Conservation (phyloP, 2,113 vertebrate genomes). For the Neolamprologus ventralis region DNA sequence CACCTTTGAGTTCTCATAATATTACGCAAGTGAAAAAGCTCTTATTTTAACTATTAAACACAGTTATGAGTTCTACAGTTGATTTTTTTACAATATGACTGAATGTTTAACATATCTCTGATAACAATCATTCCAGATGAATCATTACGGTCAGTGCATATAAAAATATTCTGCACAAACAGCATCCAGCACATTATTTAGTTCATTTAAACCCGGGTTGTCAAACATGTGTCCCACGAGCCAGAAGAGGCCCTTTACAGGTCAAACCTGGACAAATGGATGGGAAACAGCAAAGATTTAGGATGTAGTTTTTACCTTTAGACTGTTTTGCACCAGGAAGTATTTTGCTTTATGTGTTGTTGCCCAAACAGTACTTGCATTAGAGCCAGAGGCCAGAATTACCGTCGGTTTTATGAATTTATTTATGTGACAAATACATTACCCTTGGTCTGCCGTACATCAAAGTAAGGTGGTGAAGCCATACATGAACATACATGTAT, state of each 20-base stretch:
- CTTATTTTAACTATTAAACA: background rate
- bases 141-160: background rate
- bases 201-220: background rate
- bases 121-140: background rate
- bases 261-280: background rate
- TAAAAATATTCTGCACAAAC: background rate
- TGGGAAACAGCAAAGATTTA: background rate
- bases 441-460: background rate
- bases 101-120: background rate
- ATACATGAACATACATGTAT: background rate
- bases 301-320: background rate
- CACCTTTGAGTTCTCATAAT: background rate
- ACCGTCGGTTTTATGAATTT: accelerated
- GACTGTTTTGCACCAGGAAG: background rate
- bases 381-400: background rate
- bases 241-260: accelerated
- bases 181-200: background rate
- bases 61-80: background rate
- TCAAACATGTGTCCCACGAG: accelerated
- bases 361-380: background rate
- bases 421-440: background rate
- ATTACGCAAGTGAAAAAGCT: background rate
- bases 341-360: background rate
- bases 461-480: background rate
- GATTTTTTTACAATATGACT: background rate